phyloP scores from a whole-genome alignment of 2,888 invertebrate genomes.

The Sceliomorpha sp. region DNA sequence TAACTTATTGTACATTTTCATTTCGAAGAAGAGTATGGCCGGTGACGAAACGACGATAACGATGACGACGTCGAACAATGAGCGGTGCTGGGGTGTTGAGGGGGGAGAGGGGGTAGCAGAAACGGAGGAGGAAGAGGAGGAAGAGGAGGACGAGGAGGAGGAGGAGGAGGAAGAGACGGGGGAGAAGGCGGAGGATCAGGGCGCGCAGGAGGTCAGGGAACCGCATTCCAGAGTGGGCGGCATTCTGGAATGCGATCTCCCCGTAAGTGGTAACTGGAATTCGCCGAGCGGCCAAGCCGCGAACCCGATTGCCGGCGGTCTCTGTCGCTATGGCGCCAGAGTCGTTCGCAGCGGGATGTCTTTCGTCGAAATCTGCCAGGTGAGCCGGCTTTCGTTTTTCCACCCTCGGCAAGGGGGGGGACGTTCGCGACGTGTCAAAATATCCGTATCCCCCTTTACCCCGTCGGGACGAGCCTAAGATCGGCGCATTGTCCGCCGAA shows the following conservation, averaged over 20 bases:
- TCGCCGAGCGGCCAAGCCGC: slow-evolving; percentile 64
- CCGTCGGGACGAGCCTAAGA: too few species aligned
- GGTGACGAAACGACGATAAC: slow-evolving; percentile 66
- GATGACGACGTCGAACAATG: slow-evolving; percentile 69
- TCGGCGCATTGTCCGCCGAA: too few species aligned
- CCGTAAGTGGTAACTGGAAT: slow-evolving; percentile 71
- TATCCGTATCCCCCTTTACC: too few species aligned
- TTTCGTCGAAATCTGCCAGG: slow-evolving; percentile 78
- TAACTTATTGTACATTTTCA: too few species aligned
- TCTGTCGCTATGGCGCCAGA: slow-evolving; percentile 75
- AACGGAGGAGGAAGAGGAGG: slow-evolving; percentile 48
- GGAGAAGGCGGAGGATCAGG: slow-evolving; percentile 59
- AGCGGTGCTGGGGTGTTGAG: slow-evolving; percentile 60
- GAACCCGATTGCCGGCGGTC: slow-evolving; percentile 65
- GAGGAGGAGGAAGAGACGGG: slow-evolving; percentile 39
- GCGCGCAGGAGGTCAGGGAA: slow-evolving; percentile 69
- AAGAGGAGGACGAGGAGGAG: slow-evolving; percentile 57
- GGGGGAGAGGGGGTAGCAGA: slow-evolving; percentile 59
- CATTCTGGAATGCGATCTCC: slow-evolving; percentile 77
- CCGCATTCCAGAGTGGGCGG: slow-evolving; percentile 80
- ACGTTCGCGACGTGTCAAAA: too few species aligned
- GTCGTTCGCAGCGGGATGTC: slow-evolving; percentile 73
- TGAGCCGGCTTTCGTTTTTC: slow-evolving; percentile 52
- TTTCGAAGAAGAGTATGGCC: slow-evolving; percentile 66
- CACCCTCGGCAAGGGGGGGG: not conserved